Evolutionary conservation across 53 echinoderm and acorn worm species (phyloP).

Genomic region (Holothuria scabra): DNA sequence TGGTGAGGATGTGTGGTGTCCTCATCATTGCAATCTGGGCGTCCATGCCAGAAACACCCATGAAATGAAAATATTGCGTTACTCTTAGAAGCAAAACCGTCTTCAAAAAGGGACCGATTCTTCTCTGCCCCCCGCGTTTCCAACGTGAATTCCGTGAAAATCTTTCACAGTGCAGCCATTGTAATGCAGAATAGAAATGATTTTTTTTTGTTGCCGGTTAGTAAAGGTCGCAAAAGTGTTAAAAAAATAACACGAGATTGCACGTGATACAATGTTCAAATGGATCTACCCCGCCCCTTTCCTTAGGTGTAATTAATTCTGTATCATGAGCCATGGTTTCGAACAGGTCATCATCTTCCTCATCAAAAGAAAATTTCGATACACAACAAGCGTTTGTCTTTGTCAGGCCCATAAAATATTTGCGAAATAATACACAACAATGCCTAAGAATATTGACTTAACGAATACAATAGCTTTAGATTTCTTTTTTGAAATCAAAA

Average conservation of each 20-base stretch:
- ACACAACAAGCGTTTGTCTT: background rate
- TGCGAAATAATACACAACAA: slow-evolving; percentile 49
- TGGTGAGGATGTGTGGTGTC: slow-evolving; percentile 26
- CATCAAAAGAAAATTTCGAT: background rate
- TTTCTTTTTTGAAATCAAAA: slow-evolving; percentile 51
- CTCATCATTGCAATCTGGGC: slow-evolving; percentile 37
- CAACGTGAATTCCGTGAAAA: slow-evolving; percentile 25
- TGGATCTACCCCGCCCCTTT: slow-evolving; percentile 68
- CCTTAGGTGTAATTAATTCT: too few relatives aligned
- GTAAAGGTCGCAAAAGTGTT: slow-evolving; percentile 38
- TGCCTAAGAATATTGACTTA: slow-evolving; percentile 56
- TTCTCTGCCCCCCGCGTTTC: slow-evolving; percentile 49
- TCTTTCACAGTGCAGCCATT: slow-evolving; percentile 47
- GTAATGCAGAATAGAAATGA: slow-evolving; percentile 46
- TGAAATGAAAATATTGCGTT: slow-evolving; percentile 30
- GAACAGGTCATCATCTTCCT: background rate
- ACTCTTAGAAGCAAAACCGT: slow-evolving; percentile 27
- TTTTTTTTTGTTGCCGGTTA: slow-evolving; percentile 26
- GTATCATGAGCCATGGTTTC: too few relatives aligned
- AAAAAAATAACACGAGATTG: slow-evolving; percentile 56
- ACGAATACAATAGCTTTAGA: slow-evolving; percentile 47
- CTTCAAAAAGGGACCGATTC: slow-evolving; percentile 32
- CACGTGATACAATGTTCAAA: slow-evolving; percentile 73
- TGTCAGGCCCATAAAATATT: slow-evolving; percentile 43
- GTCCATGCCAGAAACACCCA: slow-evolving; percentile 50